A percentile compares a stretch with the other conserved stretches of the same genome.
Conservation (phyloP, 2,797 vertebrate genomes). For the Spinibarbus caldwelli region DNA sequence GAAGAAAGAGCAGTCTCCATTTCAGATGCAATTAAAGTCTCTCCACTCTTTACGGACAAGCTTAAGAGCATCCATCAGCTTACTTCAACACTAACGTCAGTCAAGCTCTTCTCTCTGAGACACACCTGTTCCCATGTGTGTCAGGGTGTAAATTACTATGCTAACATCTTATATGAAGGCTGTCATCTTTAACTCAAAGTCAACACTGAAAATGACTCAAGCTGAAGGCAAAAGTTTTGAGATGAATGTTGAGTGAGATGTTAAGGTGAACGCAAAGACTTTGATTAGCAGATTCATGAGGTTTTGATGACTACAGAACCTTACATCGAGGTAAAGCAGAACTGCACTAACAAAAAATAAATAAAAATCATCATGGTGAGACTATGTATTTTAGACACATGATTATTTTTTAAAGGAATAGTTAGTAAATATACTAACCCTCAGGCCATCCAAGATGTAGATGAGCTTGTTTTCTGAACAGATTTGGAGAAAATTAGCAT, state of each 20-base stretch:
- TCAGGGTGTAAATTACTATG: slow-evolving; percentile 2
- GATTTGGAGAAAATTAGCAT: too few relatives aligned
- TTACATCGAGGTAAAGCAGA: not conserved
- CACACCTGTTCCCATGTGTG: not conserved
- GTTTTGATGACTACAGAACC: not conserved
- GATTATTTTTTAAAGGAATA: not conserved
- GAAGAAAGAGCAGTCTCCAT: slow-evolving; percentile 26
- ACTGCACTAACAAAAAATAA: not conserved
- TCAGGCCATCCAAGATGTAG: too few relatives aligned
- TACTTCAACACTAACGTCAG: slow-evolving; percentile 48
- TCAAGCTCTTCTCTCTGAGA: slow-evolving; percentile 33
- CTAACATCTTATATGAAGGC: slow-evolving; percentile 10
- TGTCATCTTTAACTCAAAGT: slow-evolving; percentile 15
- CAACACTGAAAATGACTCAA: slow-evolving; percentile 5
- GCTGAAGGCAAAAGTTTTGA: not conserved
- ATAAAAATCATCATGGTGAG: not conserved
- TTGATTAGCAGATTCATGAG: not conserved
- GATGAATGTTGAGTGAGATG: slow-evolving; percentile 1
- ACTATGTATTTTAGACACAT: not conserved
- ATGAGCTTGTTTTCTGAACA: too few relatives aligned
- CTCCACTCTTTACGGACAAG: slow-evolving; percentile 36
- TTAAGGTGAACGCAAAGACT: not conserved
- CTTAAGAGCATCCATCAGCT: slow-evolving; percentile 37
- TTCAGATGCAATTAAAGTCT: slow-evolving; percentile 51
- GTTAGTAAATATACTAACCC: not conserved